Evolutionary conservation across 2,113 vertebrate species (phyloP), one percentile per base, ranked within the genome.

Genomic region (Nycticebus coucang): DNA sequence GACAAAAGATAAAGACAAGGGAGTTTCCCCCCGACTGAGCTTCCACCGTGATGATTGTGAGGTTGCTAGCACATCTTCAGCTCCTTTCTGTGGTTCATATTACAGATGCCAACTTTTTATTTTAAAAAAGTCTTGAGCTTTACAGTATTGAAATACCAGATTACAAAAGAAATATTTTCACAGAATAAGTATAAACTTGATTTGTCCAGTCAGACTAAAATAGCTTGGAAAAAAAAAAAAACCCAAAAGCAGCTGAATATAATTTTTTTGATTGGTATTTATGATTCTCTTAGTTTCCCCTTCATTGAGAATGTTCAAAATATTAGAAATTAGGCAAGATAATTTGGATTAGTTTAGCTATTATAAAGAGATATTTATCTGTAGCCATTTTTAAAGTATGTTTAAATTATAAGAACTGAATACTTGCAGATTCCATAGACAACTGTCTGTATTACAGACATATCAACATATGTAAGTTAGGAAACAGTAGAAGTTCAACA

Each of bases 261-360:
- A 45, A 59, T 82, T 35, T 92, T 81, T 78, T 89, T 89, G 50
- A 85, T 81, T 75, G 28, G 12, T 85, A 64, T 72, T 90, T 91
- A n/a, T 64, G 30, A 62, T 77, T 86, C 22, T 69, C 37, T 81
- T 35, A 45, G 2, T 57, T 96, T 95, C 18, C 35, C 4, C 57
- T 96, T 95, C 15, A 41, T 45, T 97, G 45, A 92, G 15, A 94
- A 89, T 86, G 5, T 94, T 94, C 53, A 94, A 53, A 92, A 74
- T 88, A 91, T 28, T 96, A 88, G 83, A 96, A 85, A 72, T 45
- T 57, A 45, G 53, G 60, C 57, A 82, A 86, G 35, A 71, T 91
- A 64, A 64, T 90, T 96, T 93, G 28, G 30, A 81, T 95, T 71
- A 68, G 8, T 57, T 68, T 92, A 87, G 55, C 18, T 94, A 14